Conservation (phyloP, 1,140 invertebrate genomes). For the Lethocerus indicus region DNA sequence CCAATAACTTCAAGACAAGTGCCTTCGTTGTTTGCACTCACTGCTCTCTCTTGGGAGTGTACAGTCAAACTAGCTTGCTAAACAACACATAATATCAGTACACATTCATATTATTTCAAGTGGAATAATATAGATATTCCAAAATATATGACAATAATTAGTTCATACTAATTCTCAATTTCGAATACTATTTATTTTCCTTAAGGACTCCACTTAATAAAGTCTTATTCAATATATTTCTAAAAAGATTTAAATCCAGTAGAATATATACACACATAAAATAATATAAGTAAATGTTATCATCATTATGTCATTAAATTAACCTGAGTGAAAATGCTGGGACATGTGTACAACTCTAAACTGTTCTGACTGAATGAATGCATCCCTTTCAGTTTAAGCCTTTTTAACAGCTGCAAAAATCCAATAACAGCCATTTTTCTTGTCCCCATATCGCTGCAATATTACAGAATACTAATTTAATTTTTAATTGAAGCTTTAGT, state of each 20-base stretch:
- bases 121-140: too few species aligned
- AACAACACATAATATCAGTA: background rate
- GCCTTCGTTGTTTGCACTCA: conserved; percentile 17
- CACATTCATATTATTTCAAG: too few species aligned
- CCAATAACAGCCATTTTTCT: conserved; percentile 35
- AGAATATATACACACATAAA: too few species aligned
- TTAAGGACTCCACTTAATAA: too few species aligned
- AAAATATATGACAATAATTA: too few species aligned
- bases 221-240: too few species aligned
- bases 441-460: conserved; percentile 18
- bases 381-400: conserved; percentile 28
- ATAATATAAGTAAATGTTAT: too few species aligned
- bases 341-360: conserved; percentile 15
- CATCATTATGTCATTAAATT: too few species aligned
- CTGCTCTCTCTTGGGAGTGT: background rate
- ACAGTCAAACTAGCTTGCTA: background rate
- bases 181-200: too few species aligned
- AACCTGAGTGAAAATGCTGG: conserved; percentile 16
- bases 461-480: background rate
- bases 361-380: conserved; percentile 26
- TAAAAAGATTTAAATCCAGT: too few species aligned
- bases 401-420: conserved; percentile 32
- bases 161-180: too few species aligned
- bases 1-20: conserved; percentile 19
- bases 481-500: background rate